These are phyloP conservation scores for Parazoanthus darwini DNA, from an alignment of 92 coral and sea anemone species.

Conservation along the genomic window DNA sequence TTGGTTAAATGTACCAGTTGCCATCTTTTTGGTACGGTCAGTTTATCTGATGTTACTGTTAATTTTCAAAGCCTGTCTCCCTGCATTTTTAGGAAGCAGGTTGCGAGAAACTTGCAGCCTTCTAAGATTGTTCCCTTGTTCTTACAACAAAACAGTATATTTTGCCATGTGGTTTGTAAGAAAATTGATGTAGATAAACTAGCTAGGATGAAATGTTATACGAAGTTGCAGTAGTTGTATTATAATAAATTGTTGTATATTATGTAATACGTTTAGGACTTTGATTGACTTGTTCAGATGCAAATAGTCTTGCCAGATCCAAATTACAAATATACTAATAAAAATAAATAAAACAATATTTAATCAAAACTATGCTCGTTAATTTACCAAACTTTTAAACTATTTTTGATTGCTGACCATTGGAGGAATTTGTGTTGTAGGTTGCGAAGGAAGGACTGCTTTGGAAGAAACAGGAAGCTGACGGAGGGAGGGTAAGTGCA, in stretches of 20 bases:
- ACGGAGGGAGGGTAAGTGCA: slow-evolving; percentile 88
- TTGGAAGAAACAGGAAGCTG: slow-evolving; percentile 83
- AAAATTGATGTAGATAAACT: not conserved
- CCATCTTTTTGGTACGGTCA: no score
- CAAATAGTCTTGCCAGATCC: not conserved
- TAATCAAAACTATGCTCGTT: not conserved
- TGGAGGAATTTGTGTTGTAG: slow-evolving; percentile 47
- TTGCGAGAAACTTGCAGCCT: not conserved
- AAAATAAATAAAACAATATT: no score
- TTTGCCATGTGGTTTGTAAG: not conserved
- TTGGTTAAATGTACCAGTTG: no score
- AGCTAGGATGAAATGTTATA: not conserved
- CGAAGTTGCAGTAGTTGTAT: not conserved
- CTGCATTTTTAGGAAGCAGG: no score
- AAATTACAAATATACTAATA: no score
- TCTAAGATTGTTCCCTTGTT: not conserved
- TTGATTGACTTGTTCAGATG: no score
- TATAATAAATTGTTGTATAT: no score
- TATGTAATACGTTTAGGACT: not conserved
- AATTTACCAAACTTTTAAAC: not conserved
- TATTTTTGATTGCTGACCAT: not conserved
- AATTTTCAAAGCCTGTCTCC: no score
- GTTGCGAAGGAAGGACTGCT: slow-evolving; percentile 90
- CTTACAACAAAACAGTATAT: not conserved
- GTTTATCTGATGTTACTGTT: no score